A percentile compares a stretch with the other conserved stretches of the same genome.
phyloP scores from a whole-genome alignment of 2,797 vertebrate species.

The Chaenodraco wilsoni region DNA sequence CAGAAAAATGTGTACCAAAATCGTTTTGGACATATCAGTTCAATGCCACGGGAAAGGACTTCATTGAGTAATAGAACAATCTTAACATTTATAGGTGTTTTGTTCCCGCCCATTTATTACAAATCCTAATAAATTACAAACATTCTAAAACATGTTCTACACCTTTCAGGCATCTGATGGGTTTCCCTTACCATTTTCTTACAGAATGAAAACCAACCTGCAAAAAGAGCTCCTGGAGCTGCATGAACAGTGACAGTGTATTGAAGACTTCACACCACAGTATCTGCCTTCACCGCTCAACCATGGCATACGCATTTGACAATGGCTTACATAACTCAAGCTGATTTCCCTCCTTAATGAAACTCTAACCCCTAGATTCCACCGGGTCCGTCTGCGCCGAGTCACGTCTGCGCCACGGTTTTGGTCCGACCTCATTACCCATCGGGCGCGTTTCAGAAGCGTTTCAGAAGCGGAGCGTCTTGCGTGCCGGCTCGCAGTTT shows the following conservation, averaged over 20 bases:
- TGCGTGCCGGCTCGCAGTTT: no score
- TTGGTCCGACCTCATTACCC: no score
- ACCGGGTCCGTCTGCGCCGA: no score
- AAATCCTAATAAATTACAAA: background rate
- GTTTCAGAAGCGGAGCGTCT: no score
- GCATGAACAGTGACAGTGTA: conserved; percentile 3
- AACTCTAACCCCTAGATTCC: no score
- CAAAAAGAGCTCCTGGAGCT: background rate
- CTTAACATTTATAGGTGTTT: background rate
- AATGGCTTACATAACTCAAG: background rate
- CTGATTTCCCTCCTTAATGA: background rate
- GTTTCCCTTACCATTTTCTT: background rate
- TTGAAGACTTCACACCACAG: no score
- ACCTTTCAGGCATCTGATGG: background rate
- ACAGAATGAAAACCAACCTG: background rate
- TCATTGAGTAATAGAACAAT: background rate
- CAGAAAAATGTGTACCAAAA: background rate
- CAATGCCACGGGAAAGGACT: background rate
- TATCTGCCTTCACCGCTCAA: background rate
- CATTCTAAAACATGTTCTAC: no score
- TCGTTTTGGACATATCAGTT: background rate
- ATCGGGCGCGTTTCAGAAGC: no score
- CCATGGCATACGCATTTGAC: background rate
- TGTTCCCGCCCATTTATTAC: background rate
- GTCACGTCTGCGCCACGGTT: no score